Base-by-base conservation (phyloP, 2,888 invertebrate genomes). In the Caenorhabditis sp. region DNA sequence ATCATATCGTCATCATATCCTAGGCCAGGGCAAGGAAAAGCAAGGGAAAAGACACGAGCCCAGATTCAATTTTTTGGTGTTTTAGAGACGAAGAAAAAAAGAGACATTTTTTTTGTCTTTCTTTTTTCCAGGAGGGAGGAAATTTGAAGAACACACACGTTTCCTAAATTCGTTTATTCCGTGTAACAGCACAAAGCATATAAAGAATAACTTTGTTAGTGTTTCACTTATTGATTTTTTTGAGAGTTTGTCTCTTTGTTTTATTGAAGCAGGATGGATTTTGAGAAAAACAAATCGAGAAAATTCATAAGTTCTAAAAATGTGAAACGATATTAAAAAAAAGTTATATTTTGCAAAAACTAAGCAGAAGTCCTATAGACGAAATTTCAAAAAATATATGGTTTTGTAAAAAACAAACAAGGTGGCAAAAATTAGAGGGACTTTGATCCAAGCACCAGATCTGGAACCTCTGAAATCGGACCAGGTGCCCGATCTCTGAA, bases 191-290 rank as follows among this genome's bases (percentile, higher is more conserved):
- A 70, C 74, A 74, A 70, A 74, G 69, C 69, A 63, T 70, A 74
- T 74, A 74, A 70, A 70, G 74, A 69, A 70, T 74, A 74, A 74
- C 74, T 70, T 59, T 49, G 74, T 74, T 74, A 74, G 57, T 60
- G 52, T 25, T 59, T 21, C 31, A 20, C 17, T 56, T 43, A 43
- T 43, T 43, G 43, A 43, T 43, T 43, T 43, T 17, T 43, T 43
- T 31, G 31, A 31, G 31, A 31, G 31, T 31, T 43, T 43, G 43
- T 17, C 12, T n/a, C n/a, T 17, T 43, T 10, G 43, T 43, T 43
- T 43, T 14, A 31, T 31, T 31, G 4, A 10, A 31, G 31, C 31
- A 7, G 31, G 10, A 31, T 43, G 7, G 43, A 43, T 10, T 43
- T 43, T 14, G 3, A 17, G 43, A 43, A 43, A 43, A 14, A 36